Conservation (phyloP, 2,113 vertebrate species). For the Rousettus leschenaultii region DNA sequence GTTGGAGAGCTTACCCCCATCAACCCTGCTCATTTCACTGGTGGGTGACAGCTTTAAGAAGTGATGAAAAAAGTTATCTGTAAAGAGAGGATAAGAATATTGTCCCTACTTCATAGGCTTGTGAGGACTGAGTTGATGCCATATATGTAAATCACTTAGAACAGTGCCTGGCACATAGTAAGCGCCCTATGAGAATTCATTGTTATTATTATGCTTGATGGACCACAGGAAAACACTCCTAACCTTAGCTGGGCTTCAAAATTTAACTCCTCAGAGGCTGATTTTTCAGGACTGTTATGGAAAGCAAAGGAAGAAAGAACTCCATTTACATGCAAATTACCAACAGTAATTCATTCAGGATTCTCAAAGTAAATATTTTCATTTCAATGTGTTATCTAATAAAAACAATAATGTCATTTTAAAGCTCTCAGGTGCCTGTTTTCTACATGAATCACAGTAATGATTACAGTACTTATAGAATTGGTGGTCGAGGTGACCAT, state of each 20-base stretch:
- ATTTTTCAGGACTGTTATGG: neutral
- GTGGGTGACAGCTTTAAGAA: neutral
- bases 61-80: neutral
- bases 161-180: neutral
- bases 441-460: neutral
- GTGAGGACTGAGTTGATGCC: neutral
- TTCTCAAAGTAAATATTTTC: conserved; percentile 19
- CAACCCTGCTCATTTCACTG: neutral
- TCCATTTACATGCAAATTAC: neutral
- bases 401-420: neutral
- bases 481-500: neutral
- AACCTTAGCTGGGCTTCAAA: neutral
- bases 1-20: neutral
- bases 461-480: neutral
- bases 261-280: neutral
- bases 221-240: neutral
- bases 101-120: neutral
- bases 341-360: neutral
- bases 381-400: neutral
- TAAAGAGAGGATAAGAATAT: neutral
- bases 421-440: neutral
- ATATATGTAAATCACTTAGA: neutral
- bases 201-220: neutral
- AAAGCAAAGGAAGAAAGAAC: neutral
- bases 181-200: neutral